phyloP scores from a whole-genome alignment of 2,797 vertebrate genomes.

The Sebastes paucispinis region DNA sequence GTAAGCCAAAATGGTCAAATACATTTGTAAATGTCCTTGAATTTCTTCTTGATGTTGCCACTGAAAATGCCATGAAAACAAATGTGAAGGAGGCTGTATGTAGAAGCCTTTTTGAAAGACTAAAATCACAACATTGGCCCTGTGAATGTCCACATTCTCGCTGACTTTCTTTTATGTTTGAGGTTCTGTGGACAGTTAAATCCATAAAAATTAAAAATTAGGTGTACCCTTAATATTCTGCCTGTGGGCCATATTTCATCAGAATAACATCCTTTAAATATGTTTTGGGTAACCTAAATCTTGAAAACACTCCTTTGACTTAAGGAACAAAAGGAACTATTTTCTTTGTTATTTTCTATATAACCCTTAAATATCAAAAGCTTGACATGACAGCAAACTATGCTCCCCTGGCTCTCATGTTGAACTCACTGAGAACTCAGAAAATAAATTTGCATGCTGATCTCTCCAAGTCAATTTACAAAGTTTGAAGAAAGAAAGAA shows the following conservation, averaged over 20 bases:
- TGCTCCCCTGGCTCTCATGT: background rate
- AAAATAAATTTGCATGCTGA: constrained; percentile 28
- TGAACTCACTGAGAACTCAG: background rate
- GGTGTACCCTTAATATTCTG: background rate
- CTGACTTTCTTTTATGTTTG: background rate
- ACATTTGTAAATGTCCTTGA: background rate
- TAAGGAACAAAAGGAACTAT: background rate
- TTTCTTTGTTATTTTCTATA: background rate
- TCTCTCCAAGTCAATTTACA: constrained; percentile 61
- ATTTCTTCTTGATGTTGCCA: background rate
- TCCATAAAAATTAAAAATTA: background rate
- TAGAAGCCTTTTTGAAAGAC: background rate
- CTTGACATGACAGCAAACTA: background rate
- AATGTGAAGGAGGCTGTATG: background rate
- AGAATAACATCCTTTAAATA: background rate
- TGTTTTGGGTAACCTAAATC: background rate
- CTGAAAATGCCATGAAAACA: background rate
- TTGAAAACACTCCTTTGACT: background rate
- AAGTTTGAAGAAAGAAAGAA: constrained; percentile 10
- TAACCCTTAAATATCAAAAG: background rate
- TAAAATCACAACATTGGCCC: background rate
- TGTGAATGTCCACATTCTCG: background rate
- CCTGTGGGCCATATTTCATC: background rate
- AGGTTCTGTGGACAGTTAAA: background rate
- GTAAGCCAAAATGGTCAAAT: background rate